Percentiles rank a stretch among this genome's conserved stretches.
Evolutionary conservation across 2,888 invertebrate genomes (phyloP).

Genomic region (Campoplex capitator): DNA sequence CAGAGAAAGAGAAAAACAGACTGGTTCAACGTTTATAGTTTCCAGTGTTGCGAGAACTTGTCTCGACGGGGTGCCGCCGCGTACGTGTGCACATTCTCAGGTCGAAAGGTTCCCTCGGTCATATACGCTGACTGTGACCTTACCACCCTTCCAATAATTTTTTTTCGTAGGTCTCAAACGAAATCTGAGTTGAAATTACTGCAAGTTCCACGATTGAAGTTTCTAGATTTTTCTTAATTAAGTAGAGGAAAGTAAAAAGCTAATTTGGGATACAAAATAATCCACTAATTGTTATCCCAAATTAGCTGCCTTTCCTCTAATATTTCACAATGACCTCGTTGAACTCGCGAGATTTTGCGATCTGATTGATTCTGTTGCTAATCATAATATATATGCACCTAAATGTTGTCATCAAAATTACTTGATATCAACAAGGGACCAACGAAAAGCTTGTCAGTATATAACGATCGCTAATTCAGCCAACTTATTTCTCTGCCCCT

Average conservation of each 20-base stretch:
- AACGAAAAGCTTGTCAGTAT: neutral
- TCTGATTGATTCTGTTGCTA: neutral
- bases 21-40: slow-evolving; percentile 58
- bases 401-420: neutral
- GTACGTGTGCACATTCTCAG: slow-evolving; percentile 61
- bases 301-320: too few relatives aligned
- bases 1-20: slow-evolving; percentile 42
- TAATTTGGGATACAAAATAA: too few relatives aligned
- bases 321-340: neutral
- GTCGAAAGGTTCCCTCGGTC: slow-evolving; percentile 50
- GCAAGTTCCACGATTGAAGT: neutral
- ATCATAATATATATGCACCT: neutral
- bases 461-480: neutral
- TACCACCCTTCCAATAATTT: slow-evolving; percentile 23
- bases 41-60: slow-evolving; percentile 48
- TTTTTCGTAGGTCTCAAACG: neutral
- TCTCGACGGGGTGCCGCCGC: slow-evolving; percentile 59
- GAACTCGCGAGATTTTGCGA: neutral
- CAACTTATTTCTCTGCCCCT: neutral
- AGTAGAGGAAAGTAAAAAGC: too few relatives aligned
- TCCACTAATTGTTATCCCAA: too few relatives aligned
- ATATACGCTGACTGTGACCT: slow-evolving; percentile 24
- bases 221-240: neutral
- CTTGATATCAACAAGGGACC: neutral
- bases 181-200: neutral